Conservation (phyloP, 2,888 invertebrate species). For the Petrolisthes cinctipes region DNA sequence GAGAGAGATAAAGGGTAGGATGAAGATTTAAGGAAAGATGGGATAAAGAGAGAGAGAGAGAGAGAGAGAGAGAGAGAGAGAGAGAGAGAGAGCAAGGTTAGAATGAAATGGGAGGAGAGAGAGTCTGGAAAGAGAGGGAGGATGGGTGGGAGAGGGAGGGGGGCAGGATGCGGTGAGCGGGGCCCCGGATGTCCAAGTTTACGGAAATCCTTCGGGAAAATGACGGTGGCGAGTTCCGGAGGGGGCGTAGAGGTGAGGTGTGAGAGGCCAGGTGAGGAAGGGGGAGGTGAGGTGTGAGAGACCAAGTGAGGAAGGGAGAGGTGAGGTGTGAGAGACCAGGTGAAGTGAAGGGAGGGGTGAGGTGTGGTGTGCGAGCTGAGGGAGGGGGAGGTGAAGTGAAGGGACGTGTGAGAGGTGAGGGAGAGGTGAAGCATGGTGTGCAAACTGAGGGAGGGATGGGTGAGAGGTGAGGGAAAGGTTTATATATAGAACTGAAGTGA, state of each 20-base stretch:
- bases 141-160: not conserved
- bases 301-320: not conserved
- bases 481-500: no score
- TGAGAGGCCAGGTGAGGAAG: not conserved
- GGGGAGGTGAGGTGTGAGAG: not conserved
- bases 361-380: not conserved
- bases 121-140: not conserved
- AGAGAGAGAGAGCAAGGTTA: not conserved
- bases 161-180: constrained; percentile 46
- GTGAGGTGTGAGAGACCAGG: not conserved
- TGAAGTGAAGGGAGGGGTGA: not conserved
- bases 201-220: constrained; percentile 47
- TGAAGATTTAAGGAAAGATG: not conserved
- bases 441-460: not conserved
- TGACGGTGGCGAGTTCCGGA: constrained; percentile 32
- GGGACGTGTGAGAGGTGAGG: not conserved
- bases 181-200: constrained; percentile 43
- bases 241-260: not conserved
- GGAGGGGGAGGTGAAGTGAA: not conserved
- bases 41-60: not conserved
- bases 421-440: not conserved
- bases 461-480: not conserved
- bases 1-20: not conserved
- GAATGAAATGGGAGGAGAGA: not conserved
- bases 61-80: constrained; percentile 4